Evolutionary conservation across 2,888 invertebrate species (phyloP).

Genomic region (Malthinus flaveolus): DNA sequence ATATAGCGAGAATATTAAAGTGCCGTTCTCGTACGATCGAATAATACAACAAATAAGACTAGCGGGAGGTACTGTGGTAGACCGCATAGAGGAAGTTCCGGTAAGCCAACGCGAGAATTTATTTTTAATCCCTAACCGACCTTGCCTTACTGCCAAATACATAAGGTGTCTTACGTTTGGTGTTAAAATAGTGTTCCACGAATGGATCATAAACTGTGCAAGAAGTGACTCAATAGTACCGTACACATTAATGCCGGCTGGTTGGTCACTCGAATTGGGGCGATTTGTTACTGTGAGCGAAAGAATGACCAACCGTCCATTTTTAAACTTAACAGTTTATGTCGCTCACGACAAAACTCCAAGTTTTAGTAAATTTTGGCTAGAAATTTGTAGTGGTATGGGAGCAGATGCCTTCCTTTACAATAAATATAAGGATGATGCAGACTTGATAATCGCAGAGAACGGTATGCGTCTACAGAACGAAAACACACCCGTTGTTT

Average conservation of each 20-base stretch:
- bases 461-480: slow-evolving; percentile 64
- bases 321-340: slow-evolving; percentile 40
- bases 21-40: slow-evolving; percentile 60
- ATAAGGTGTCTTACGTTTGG: slow-evolving; percentile 71
- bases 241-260: slow-evolving; percentile 62
- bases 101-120: slow-evolving; percentile 59
- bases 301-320: slow-evolving; percentile 46
- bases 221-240: slow-evolving; percentile 51
- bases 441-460: slow-evolving; percentile 63
- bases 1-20: slow-evolving; percentile 57
- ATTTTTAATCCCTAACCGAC: slow-evolving; percentile 68
- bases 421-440: slow-evolving; percentile 13
- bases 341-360: slow-evolving; percentile 52
- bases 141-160: slow-evolving; percentile 75
- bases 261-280: slow-evolving; percentile 61
- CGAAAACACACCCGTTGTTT: slow-evolving; percentile 66
- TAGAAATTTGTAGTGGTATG: slow-evolving; percentile 61
- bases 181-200: slow-evolving; percentile 66
- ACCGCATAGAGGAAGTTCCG: slow-evolving; percentile 54
- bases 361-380: slow-evolving; percentile 64
- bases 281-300: slow-evolving; percentile 53
- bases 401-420: slow-evolving; percentile 12
- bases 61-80: slow-evolving; percentile 66
- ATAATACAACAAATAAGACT: slow-evolving; percentile 63
- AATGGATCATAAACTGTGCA: slow-evolving; percentile 72